Evolutionary conservation across 2,888 invertebrate genomes (phyloP).

Genomic region (Leptarthrus brevirostris): DNA sequence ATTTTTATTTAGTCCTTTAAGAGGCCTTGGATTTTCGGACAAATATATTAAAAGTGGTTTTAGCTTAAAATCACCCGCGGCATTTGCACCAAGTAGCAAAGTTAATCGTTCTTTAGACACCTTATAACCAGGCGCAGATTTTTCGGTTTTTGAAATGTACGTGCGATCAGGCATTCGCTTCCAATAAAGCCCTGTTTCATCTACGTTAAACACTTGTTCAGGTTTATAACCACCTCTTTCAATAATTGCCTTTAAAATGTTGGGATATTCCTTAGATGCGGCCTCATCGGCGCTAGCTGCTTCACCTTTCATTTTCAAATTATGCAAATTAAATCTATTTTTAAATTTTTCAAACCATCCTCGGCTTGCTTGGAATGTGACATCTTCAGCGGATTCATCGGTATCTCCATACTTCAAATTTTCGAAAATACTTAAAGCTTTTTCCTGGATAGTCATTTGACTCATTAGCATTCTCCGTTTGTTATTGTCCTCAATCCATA

Average conservation of each 20-base stretch:
- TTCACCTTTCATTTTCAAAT: constrained; percentile 55
- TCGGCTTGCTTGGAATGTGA: constrained; percentile 49
- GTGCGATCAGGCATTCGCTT: constrained; percentile 59
- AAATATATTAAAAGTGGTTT: constrained; percentile 57
- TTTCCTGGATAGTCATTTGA: constrained; percentile 56
- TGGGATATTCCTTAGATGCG: constrained; percentile 13
- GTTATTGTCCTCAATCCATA: constrained; percentile 55
- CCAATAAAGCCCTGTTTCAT: constrained; percentile 57
- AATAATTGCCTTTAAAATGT: constrained; percentile 53
- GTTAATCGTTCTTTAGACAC: constrained; percentile 58
- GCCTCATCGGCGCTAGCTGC: constrained; percentile 43
- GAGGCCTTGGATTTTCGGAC: constrained; percentile 56
- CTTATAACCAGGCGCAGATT: constrained; percentile 56
- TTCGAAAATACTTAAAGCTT: constrained; percentile 56
- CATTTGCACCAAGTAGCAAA: constrained; percentile 58
- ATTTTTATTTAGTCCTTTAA: constrained; percentile 57
- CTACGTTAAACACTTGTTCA: constrained; percentile 57
- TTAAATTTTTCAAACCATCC: constrained; percentile 54
- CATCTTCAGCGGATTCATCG: constrained; percentile 51
- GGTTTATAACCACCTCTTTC: constrained; percentile 54
- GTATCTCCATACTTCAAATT: constrained; percentile 53
- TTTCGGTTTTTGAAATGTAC: constrained; percentile 58
- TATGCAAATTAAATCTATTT: constrained; percentile 54
- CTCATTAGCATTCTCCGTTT: constrained; percentile 55
- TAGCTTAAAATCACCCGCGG: constrained; percentile 57